Evolutionary conservation across 64 coral and sea anemone genomes (phyloP), one percentile per base, ranked within the genome.

Genomic region (Cladopsammia gracilis): DNA sequence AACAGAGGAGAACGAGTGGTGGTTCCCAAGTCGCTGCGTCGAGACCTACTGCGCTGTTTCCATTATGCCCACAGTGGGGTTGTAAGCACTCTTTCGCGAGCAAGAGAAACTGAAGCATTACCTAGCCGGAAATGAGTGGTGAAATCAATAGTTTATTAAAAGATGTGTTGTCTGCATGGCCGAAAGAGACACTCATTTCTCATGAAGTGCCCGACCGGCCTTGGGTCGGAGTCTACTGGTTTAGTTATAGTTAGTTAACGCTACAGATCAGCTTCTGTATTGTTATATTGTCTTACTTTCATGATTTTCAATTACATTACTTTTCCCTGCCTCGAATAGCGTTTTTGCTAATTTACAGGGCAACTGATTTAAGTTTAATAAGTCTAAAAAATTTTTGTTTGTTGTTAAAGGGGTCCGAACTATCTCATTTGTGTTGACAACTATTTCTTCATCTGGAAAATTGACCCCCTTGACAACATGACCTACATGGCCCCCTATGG

Each of bases 101-200:
- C 64, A 45, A 66, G 60, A 25, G 82, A 85, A 34, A 34, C 34
- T 34, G 34, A 48, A n/a, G 42, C 47, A 67, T 85, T 7, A 67
- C 48, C 48, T 85, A 61, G 82, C 82, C 22, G 10, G 26, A 48
- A 9, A 87, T 87, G 85, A 73, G 48, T 49, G 4, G 19, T 15
- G 69, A 87, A 16, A 58, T 73, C 7, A 87, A 34, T 69, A 74
- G 48, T 70, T 56, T 26, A 70, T 87, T 70, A 47, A 87, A 53
- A 67, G 18, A 25, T 53, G 66, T 87, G 47, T 73, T 51, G 57
- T 73, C 4, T 87, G 85, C 66, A 54, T 68, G 15, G 53, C 23
- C 71, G 3, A 88, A 61, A 20, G 70, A 78, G 20, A 78, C 76
- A 1, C 51, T 78, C 10, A 57, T 59, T 34, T 2, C 34, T 34